Conservation (phyloP, 53 echinoderm and acorn worm genomes). For the Stichopus horrens region DNA sequence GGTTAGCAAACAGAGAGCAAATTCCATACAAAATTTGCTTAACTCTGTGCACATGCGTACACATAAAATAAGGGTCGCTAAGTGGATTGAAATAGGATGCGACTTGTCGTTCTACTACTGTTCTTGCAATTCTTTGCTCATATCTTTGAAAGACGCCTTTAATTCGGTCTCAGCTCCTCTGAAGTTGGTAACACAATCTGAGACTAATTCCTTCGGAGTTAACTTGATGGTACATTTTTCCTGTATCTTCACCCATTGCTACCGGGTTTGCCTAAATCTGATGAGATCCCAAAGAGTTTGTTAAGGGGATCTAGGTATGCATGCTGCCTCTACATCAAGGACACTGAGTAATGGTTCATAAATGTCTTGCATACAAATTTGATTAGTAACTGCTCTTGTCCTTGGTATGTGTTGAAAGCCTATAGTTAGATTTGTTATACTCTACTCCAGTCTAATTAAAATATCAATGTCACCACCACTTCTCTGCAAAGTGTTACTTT, state of each 20-base stretch:
- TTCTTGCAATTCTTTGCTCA: conserved; percentile 50
- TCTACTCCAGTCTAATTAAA: no score
- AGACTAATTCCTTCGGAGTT: conserved; percentile 31
- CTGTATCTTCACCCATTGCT: no score
- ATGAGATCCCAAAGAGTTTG: no score
- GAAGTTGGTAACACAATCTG: conserved; percentile 64
- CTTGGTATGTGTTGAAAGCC: conserved; percentile 37
- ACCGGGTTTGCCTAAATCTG: no score
- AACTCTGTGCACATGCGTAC: neutral
- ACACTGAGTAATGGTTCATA: conserved; percentile 6
- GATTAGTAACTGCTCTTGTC: conserved; percentile 6
- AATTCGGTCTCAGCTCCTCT: conserved; percentile 47
- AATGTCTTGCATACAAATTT: neutral
- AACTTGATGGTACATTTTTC: no score
- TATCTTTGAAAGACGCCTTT: conserved; percentile 23
- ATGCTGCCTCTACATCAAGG: conserved; percentile 44
- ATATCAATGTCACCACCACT: no score
- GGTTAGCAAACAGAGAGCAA: no score
- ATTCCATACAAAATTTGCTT: no score
- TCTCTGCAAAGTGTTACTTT: no score
- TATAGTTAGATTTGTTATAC: conserved; percentile 25
- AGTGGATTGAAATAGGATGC: conserved; percentile 49
- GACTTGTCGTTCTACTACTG: conserved; percentile 44
- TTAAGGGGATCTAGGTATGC: no score
- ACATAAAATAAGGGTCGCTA: conserved; percentile 53